Conservation (phyloP, 2,888 invertebrate species). For the Kuschelorhynchus macadamiae region DNA sequence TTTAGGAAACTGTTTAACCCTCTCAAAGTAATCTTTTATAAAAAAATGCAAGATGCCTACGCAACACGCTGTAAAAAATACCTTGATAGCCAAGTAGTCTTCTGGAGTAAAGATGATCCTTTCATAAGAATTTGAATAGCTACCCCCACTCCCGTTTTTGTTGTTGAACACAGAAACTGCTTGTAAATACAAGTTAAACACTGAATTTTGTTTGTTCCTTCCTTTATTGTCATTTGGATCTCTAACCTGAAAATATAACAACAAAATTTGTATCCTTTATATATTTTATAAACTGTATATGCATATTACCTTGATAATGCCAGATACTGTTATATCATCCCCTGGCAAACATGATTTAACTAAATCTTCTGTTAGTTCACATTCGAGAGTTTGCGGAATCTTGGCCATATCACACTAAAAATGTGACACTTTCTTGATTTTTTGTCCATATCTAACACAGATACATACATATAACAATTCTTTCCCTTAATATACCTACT, state of each 20-base stretch:
- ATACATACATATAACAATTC: too few relatives aligned
- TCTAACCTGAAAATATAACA: constrained; percentile 69
- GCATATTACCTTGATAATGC: constrained; percentile 88
- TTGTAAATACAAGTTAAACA: constrained; percentile 83
- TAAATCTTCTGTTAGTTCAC: constrained; percentile 87
- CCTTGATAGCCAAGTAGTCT: constrained; percentile 84
- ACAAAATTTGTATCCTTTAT: too few relatives aligned
- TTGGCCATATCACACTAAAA: constrained; percentile 38
- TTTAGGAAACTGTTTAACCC: too few relatives aligned
- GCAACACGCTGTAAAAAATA: too few relatives aligned
- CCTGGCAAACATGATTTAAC: constrained; percentile 90
- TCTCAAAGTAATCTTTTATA: too few relatives aligned
- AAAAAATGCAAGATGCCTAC: too few relatives aligned
- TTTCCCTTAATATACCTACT: too few relatives aligned
- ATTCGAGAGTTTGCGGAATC: constrained; percentile 84
- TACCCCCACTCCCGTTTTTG: constrained; percentile 75
- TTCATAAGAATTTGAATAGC: constrained; percentile 56
- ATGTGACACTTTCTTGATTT: too few relatives aligned
- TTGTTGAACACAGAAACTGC: constrained; percentile 84
- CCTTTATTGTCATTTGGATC: constrained; percentile 69
- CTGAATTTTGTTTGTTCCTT: constrained; percentile 73
- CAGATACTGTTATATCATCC: constrained; percentile 89
- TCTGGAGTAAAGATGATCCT: constrained; percentile 78
- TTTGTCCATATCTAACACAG: too few relatives aligned
- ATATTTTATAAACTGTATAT: too few relatives aligned